phyloP scores from a whole-genome alignment of 2,888 invertebrate species.

The Brachypterus glaber region DNA sequence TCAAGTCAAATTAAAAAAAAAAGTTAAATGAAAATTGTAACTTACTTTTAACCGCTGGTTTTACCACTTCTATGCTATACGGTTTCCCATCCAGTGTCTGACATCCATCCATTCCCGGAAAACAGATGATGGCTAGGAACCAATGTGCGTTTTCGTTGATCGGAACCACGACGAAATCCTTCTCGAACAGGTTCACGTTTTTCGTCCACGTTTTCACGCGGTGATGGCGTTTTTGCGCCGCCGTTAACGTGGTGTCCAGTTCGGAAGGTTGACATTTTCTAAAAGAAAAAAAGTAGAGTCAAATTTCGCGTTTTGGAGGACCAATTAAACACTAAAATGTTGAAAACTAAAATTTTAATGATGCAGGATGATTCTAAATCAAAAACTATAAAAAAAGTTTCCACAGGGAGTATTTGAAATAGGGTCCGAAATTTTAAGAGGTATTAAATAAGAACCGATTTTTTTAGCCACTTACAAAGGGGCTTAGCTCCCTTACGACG shows the following conservation, averaged over 20 bases:
- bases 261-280: constrained; percentile 53
- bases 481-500: too few species aligned
- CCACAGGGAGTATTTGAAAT: too few species aligned
- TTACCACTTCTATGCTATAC: too few species aligned
- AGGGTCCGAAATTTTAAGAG: too few species aligned
- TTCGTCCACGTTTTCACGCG: constrained; percentile 95
- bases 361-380: too few species aligned
- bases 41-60: constrained; percentile 43
- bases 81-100: constrained; percentile 57
- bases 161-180: constrained; percentile 93
- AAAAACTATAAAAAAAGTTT: too few species aligned
- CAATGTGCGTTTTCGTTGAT: constrained; percentile 98
- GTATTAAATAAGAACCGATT: too few species aligned
- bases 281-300: constrained; percentile 13
- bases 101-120: constrained; percentile 70
- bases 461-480: too few species aligned
- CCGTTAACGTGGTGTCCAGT: constrained; percentile 55
- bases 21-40: constrained; percentile 6
- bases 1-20: too few species aligned
- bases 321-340: too few species aligned
- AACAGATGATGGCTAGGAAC: constrained; percentile 96
- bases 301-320: neutral
- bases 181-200: constrained; percentile 89
- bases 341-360: too few species aligned
- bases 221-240: constrained; percentile 78